A percentile compares a stretch with the other conserved stretches of the same genome.
Conservation (phyloP, 2,888 invertebrate species). For the Latrodectus elegans region DNA sequence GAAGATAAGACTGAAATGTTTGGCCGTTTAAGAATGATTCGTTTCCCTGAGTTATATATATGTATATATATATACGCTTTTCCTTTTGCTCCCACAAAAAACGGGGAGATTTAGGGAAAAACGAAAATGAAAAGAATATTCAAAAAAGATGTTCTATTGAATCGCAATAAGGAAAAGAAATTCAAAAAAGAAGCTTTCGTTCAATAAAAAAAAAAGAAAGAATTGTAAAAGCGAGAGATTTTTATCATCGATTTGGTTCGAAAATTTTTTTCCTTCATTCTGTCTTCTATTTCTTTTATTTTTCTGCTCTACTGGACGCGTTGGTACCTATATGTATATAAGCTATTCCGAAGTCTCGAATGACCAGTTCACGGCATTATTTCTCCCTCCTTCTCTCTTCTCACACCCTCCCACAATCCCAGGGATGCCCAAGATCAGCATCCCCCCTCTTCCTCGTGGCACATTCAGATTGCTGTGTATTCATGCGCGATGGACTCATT, state of each 20-base stretch:
- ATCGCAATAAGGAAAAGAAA: neutral
- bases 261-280: constrained; percentile 13
- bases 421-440: constrained; percentile 34
- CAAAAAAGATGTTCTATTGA: neutral
- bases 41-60: too few species aligned
- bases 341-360: constrained; percentile 29
- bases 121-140: neutral
- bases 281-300: neutral
- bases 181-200: neutral
- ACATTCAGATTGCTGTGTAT: constrained; percentile 68
- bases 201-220: neutral
- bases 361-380: constrained; percentile 35
- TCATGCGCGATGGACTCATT: constrained; percentile 66
- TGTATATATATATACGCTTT: too few species aligned
- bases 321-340: neutral
- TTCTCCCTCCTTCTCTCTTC: neutral
- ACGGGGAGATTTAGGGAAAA: neutral
- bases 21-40: too few species aligned
- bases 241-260: constrained; percentile 1
- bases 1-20: too few species aligned
- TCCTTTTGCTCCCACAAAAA: too few species aligned
- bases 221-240: neutral
- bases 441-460: constrained; percentile 23
- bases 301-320: neutral
- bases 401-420: constrained; percentile 13